These are phyloP conservation scores for Pampusana beccarii DNA, from an alignment of 2,113 vertebrate genomes.

Conservation along the genomic window DNA sequence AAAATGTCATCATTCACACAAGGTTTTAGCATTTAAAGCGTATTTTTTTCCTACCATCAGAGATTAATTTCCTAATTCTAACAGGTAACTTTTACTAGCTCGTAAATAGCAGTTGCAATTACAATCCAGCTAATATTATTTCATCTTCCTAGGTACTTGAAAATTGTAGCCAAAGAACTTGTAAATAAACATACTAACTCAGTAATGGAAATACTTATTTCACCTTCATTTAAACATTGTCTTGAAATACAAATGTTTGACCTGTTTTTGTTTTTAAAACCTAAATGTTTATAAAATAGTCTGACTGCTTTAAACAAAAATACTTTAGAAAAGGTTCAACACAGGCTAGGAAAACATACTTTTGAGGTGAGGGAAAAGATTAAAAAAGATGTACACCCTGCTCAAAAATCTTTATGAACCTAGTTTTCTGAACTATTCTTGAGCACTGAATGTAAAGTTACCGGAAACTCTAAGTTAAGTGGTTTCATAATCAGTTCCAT, in stretches of 20 bases:
- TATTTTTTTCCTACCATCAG: background rate
- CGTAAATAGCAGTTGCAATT: background rate
- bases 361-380: background rate
- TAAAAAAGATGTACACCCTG: background rate
- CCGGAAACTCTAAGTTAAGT: background rate
- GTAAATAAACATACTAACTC: background rate
- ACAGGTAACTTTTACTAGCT: background rate
- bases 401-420: background rate
- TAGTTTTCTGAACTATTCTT: background rate
- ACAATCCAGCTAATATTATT: background rate
- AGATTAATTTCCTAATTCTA: background rate
- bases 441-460: background rate
- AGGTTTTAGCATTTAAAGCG: background rate
- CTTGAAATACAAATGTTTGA: background rate
- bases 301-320: background rate
- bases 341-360: background rate
- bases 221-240: background rate
- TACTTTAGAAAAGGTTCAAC: background rate
- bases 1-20: background rate
- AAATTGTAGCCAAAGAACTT: background rate
- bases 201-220: background rate
- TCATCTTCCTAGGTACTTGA: background rate
- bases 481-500: background rate
- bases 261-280: background rate
- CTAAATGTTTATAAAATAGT: background rate